Percentiles rank a stretch among this genome's conserved stretches.
Conservation (phyloP, 1,140 invertebrate species). For the Atopsyche davidsoni region DNA sequence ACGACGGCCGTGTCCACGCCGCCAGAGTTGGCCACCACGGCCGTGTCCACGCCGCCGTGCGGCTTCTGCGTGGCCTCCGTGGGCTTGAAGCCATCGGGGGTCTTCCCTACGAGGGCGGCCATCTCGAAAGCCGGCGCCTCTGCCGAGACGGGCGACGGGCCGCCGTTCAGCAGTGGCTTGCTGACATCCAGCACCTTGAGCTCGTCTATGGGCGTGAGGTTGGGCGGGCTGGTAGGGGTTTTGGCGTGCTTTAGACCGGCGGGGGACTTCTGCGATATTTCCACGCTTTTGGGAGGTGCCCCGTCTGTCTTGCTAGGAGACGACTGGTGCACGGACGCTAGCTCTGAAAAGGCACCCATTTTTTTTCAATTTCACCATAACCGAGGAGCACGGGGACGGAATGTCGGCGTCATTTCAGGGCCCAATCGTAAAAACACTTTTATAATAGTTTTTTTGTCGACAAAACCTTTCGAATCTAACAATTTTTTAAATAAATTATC, state of each 20-base stretch:
- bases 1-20: slow-evolving; percentile 31
- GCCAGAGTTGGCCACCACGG: slow-evolving; percentile 40
- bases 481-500: too few species aligned
- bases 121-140: slow-evolving; percentile 37
- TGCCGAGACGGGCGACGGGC: slow-evolving; percentile 38
- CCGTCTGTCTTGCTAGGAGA: slow-evolving; percentile 14
- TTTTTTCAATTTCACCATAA: too few species aligned
- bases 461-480: too few species aligned
- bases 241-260: slow-evolving; percentile 32
- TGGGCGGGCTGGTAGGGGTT: slow-evolving; percentile 46
- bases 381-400: too few species aligned
- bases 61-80: slow-evolving; percentile 45
- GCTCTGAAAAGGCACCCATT: slow-evolving; percentile 45
- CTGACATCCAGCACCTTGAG: slow-evolving; percentile 45
- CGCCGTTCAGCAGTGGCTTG: slow-evolving; percentile 40
- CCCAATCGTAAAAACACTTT: too few species aligned
- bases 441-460: too few species aligned
- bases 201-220: slow-evolving; percentile 47
- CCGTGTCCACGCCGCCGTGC: slow-evolving; percentile 44
- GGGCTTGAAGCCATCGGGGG: slow-evolving; percentile 33
- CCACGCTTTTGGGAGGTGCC: slow-evolving; percentile 22
- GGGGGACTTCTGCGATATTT: slow-evolving; percentile 24
- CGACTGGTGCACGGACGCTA: slow-evolving; percentile 47
- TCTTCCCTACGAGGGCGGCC: slow-evolving; percentile 37
- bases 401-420: too few species aligned